Base-by-base conservation (phyloP, 2,113 vertebrate species). In the Toxotes chatareus region DNA sequence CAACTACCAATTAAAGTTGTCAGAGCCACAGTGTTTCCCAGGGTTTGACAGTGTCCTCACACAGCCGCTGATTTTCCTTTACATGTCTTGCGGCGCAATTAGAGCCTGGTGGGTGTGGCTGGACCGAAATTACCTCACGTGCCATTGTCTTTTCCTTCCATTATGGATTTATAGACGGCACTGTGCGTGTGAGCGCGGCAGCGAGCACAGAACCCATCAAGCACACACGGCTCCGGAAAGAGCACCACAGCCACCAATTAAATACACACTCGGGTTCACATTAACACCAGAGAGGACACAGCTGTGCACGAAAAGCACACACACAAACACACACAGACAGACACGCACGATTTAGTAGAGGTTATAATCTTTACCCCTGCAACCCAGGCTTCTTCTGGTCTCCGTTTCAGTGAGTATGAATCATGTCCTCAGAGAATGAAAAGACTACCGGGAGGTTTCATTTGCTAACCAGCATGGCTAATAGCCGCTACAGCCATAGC, bases 1-100 rank as follows among this genome's bases (percentile, higher is more conserved):
- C 92, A 94, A 92, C 91, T 84, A 92, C 91, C 93, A 94, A 94
- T 95, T 94, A 93, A 93, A 91, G 88, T 81, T 88, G 92, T 93
- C 86, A 90, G 88, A 84, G 86, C 73, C 63, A 12, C 79, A 80
- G 86, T 75, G 85, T 79, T 70, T 86, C 82, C 82, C 23, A 0
- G 69, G 77, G 56, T 88, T 69, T 91, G 91, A 89, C 89, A 86
- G 87, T 81, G 76, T 79, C 73, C 64, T 67, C 67, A 40, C 88
- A 80, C 59, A 83, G 79, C 77, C 79, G 34, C 82, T 73, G 82
- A 84, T 83, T 86, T 78, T 74, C 88, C 82, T 87, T 87, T 76
- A 80, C 85, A 86, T 67, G 78, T 80, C 68, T 74, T 40, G 71
- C 80, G 12, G 88, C 7, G 73, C 92, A 89, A 92, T 92, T 89